phyloP scores from a whole-genome alignment of 2,113 vertebrate species.

The Barnardius zonarius region DNA sequence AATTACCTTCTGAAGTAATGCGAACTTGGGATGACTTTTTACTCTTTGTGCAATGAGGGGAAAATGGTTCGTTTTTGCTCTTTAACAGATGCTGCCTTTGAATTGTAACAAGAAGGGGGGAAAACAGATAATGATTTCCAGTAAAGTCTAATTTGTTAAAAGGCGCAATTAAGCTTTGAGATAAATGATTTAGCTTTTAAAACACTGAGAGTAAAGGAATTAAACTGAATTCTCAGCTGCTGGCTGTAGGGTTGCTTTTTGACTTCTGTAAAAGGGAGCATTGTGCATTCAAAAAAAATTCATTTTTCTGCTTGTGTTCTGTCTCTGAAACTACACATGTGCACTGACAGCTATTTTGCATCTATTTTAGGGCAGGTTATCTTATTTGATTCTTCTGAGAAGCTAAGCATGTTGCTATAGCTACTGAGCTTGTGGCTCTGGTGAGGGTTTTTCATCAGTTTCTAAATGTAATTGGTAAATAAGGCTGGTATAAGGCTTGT shows the following conservation, averaged over 20 bases:
- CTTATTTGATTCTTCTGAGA: constrained; percentile 46
- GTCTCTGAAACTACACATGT: neutral
- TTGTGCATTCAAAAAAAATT: neutral
- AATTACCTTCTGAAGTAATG: constrained; percentile 44
- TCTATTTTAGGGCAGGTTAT: constrained; percentile 62
- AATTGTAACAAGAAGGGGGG: constrained; percentile 21
- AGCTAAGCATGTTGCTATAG: constrained; percentile 64
- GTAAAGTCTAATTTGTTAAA: constrained; percentile 52
- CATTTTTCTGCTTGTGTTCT: constrained; percentile 12
- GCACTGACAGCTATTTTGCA: constrained; percentile 45
- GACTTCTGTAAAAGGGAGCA: neutral
- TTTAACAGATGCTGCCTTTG: constrained; percentile 57
- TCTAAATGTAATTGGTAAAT: constrained; percentile 21
- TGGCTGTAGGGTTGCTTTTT: constrained; percentile 14
- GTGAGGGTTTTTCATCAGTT: neutral
- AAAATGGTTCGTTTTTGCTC: constrained; percentile 39
- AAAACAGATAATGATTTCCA: constrained; percentile 48
- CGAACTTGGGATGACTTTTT: constrained; percentile 60
- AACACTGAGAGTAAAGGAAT: constrained; percentile 12
- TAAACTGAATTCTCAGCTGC: neutral
- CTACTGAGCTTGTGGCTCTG: constrained; percentile 44
- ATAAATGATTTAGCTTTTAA: constrained; percentile 42
- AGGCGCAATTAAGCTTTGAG: constrained; percentile 50
- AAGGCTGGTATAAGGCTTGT: neutral
- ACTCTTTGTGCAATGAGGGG: neutral